These are phyloP conservation scores for Melanogrammus aeglefinus DNA, from an alignment of 2,797 vertebrate species.

Conservation along the genomic window DNA sequence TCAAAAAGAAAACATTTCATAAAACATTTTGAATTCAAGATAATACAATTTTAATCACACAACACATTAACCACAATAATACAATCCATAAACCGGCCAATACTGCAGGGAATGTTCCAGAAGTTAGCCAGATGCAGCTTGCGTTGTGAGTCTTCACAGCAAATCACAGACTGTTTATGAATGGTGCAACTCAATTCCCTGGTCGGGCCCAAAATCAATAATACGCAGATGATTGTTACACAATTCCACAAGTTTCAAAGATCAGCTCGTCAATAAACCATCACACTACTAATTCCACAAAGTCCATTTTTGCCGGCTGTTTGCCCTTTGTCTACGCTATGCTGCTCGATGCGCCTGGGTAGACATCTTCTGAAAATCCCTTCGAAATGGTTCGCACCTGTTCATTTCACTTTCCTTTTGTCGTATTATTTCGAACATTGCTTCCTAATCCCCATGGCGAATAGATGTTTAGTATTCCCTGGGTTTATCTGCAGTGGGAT, in stretches of 20 bases:
- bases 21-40: too few relatives aligned
- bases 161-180: not conserved
- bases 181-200: not conserved
- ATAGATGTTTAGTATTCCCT: slow-evolving; percentile 4
- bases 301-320: not conserved
- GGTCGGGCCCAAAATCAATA: too few relatives aligned
- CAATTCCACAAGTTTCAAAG: not conserved
- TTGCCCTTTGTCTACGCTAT: not conserved
- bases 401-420: not conserved
- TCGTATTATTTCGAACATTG: slow-evolving; percentile 3
- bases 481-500: slow-evolving; percentile 15
- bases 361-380: not conserved
- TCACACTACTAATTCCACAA: not conserved
- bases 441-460: not conserved
- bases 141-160: not conserved
- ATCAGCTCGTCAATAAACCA: not conserved
- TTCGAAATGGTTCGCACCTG: not conserved
- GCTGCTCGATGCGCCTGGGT: not conserved
- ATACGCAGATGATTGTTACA: slow-evolving; percentile 17
- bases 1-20: not conserved
- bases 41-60: not conserved
- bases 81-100: too few relatives aligned
- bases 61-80: too few relatives aligned
- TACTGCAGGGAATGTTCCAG: too few relatives aligned
- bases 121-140: not conserved